These are phyloP conservation scores for Cydia pomonella DNA, from an alignment of 1,140 invertebrate genomes.

Conservation along the genomic window DNA sequence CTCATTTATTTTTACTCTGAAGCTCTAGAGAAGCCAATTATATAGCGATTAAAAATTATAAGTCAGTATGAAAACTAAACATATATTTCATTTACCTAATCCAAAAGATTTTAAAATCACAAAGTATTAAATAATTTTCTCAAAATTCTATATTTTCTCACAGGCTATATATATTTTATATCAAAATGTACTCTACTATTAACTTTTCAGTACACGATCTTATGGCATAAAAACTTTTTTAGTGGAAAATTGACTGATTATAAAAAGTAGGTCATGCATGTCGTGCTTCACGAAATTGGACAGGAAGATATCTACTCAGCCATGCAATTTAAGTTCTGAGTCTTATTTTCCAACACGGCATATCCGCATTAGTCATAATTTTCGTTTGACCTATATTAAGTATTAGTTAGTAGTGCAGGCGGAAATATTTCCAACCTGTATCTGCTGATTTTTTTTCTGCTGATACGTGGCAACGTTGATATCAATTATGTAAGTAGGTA, in stretches of 20 bases:
- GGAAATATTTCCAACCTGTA: background rate
- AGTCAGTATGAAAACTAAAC: too few relatives aligned
- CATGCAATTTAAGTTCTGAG: constrained; percentile 14
- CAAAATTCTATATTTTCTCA: too few relatives aligned
- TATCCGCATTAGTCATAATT: constrained; percentile 24
- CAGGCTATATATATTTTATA: too few relatives aligned
- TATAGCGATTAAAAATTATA: too few relatives aligned
- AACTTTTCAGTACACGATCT: background rate
- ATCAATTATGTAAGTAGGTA: background rate
- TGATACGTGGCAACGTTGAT: background rate
- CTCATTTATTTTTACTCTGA: too few relatives aligned
- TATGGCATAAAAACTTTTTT: constrained; percentile 5
- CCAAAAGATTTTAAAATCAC: too few relatives aligned
- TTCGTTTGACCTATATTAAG: constrained; percentile 7
- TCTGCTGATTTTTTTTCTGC: too few relatives aligned
- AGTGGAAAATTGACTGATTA: constrained; percentile 30
- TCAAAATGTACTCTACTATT: background rate
- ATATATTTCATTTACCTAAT: too few relatives aligned
- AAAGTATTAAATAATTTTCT: too few relatives aligned
- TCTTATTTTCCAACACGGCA: constrained; percentile 19
- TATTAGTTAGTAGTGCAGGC: background rate
- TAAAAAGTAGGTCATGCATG: constrained; percentile 31
- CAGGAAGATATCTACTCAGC: constrained; percentile 14
- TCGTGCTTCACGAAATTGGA: constrained; percentile 33
- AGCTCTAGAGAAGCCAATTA: too few relatives aligned